Conservation (phyloP, 2,113 vertebrate genomes). For the Microtus oregoni region DNA sequence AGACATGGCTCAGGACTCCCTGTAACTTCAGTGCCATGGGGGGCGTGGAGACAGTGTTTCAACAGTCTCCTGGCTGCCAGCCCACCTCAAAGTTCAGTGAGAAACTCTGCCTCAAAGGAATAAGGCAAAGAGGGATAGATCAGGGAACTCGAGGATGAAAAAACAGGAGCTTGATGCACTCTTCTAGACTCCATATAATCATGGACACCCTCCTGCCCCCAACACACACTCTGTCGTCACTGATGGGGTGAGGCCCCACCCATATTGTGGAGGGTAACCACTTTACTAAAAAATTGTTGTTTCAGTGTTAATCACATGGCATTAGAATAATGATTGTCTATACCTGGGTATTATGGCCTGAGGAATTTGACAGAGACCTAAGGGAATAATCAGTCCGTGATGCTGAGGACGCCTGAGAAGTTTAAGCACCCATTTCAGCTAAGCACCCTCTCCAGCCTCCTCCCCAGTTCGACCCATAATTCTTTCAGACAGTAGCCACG, state of each 20-base stretch:
- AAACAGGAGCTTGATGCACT: not conserved
- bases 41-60: too few species aligned
- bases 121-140: not conserved
- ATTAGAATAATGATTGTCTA: not conserved
- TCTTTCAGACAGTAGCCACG: not conserved
- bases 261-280: not conserved
- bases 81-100: not conserved
- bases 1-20: too few species aligned
- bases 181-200: not conserved
- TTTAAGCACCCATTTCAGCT: not conserved
- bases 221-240: not conserved
- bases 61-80: not conserved
- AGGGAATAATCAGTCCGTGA: not conserved
- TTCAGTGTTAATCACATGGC: not conserved
- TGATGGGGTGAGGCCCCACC: not conserved
- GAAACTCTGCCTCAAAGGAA: not conserved
- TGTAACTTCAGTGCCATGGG: too few species aligned
- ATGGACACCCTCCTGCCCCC: not conserved
- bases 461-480: not conserved
- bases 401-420: not conserved
- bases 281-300: slow-evolving; percentile 15
- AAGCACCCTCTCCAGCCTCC: not conserved
- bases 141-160: not conserved
- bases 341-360: not conserved
- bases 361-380: not conserved